Conservation (phyloP, 2,113 vertebrate species). For the Upupa epops region DNA sequence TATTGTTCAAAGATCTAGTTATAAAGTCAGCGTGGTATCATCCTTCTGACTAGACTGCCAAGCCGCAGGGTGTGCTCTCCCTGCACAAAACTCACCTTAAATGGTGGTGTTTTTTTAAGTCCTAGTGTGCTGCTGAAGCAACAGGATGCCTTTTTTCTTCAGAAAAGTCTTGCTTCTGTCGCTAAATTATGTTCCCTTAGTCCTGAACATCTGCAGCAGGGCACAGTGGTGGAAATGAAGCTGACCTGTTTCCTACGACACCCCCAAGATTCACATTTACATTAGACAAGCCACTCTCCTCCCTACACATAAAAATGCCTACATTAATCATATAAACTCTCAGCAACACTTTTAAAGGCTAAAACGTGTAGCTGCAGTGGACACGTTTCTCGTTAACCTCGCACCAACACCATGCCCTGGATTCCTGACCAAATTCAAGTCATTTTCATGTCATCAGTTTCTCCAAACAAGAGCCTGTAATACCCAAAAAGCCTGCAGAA, state of each 20-base stretch:
- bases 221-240: constrained; percentile 30
- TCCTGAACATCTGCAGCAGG: constrained; percentile 58
- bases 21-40: constrained; percentile 81
- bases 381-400: background rate
- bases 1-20: constrained; percentile 86
- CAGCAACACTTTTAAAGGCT: background rate
- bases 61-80: constrained; percentile 77
- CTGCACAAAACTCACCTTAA: constrained; percentile 82
- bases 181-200: constrained; percentile 61
- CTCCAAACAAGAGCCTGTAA: background rate
- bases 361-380: background rate
- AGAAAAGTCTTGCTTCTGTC: constrained; percentile 56
- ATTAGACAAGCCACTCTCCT: background rate
- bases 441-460: background rate
- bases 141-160: constrained; percentile 77
- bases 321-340: background rate
- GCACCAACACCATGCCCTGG: background rate
- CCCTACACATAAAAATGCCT: background rate
- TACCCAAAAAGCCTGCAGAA: background rate
- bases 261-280: background rate
- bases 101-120: constrained; percentile 77
- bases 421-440: constrained; percentile 13
- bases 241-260: background rate
- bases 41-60: constrained; percentile 82
- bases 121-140: constrained; percentile 79